Base-by-base conservation (phyloP, 1,140 invertebrate species). In the Cataglyphis hispanica region DNA sequence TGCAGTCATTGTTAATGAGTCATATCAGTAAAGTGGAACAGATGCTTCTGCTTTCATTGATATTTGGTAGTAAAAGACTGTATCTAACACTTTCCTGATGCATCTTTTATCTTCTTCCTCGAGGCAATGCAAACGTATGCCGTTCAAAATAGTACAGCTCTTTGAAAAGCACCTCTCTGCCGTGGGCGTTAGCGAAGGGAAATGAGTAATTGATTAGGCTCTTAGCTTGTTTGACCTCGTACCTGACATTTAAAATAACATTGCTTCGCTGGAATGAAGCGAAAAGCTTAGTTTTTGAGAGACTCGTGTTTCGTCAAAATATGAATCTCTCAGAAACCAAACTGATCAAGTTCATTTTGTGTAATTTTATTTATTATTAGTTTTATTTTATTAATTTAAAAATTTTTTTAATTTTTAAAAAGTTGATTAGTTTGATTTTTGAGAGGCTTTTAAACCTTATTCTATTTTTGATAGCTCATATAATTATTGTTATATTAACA, bases 161-260 rank as follows among this genome's bases (percentile, higher is more conserved):
- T 72, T 53, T 43, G 53, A 87, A 61, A 77, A 64, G 10, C 27
- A 19, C 19, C 22, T 22, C 46, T 22, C 8, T 19, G 22, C 19
- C 64, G 34, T 25, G 37, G 46, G 25, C 37, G 34, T 76, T 61
- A 58, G 50, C 27, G 43, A 53, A 25, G 31, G 43, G 63, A 40
- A 84, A 84, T 70, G 77, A 86, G 70, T 87, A 88, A 88, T 86
- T 87, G 61, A 88, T 88, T 72, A 84, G 61, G 31, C 56, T 77
- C 13, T 37, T 11, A 34, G 10, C 13, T 87, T 56, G 16, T 43
- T 22, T 84, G 69, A 84, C 69, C 40, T 86, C 53, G 61, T 81
- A 50, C 25, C 10, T 72, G 22, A 61, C 46, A 87, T 87, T 88
- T 76, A 10, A 25, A 72, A 11, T 37, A 19, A 46, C 13, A 4